Percentiles rank a stretch among this genome's conserved stretches.
phyloP scores from a whole-genome alignment of 2,113 vertebrate genomes.

The Lanius ludovicianus region DNA sequence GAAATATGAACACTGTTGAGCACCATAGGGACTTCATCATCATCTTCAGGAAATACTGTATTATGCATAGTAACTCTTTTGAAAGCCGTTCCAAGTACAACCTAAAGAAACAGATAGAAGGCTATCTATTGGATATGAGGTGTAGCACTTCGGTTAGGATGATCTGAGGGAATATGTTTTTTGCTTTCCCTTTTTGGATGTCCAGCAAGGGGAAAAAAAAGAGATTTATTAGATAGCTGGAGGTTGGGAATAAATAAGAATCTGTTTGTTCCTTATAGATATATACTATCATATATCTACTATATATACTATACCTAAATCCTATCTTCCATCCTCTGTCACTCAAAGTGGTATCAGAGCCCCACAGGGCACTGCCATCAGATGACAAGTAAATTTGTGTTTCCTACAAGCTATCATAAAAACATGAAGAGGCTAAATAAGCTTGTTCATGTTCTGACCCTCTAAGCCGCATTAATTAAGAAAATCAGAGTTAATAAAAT shows the following conservation, averaged over 20 bases:
- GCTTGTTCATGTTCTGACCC: neutral
- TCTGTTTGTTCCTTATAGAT: neutral
- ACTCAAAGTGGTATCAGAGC: neutral
- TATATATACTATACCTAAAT: neutral
- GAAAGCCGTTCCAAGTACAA: neutral
- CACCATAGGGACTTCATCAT: neutral
- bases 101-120: neutral
- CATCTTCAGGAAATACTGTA: neutral
- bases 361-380: neutral
- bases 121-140: neutral
- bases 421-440: neutral
- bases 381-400: neutral
- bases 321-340: neutral
- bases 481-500: neutral
- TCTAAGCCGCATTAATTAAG: neutral
- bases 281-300: too few species aligned
- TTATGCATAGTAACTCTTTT: neutral
- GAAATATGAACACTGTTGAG: neutral
- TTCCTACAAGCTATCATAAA: neutral
- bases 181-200: neutral
- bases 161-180: neutral
- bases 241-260: neutral
- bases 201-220: neutral
- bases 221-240: neutral
- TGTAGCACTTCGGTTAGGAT: neutral